Percentiles rank a stretch among this genome's conserved stretches.
Conservation (phyloP, 2,888 invertebrate genomes). For the Volucella inflata region DNA sequence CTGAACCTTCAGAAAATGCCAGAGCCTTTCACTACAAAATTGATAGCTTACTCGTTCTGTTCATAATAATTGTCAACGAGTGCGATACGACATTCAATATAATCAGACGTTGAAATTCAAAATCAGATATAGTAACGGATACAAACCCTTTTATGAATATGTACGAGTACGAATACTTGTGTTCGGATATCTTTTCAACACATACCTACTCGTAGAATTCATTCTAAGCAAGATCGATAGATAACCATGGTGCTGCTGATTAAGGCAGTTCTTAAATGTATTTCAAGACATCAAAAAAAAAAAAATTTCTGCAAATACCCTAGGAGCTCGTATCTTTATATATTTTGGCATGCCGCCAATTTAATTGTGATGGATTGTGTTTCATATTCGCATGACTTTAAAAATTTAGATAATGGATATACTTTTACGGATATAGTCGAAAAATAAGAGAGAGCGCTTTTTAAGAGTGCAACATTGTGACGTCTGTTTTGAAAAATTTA, state of each 20-base stretch:
- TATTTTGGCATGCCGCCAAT: background rate
- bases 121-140: slow-evolving; percentile 11
- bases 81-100: background rate
- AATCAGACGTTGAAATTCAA: background rate
- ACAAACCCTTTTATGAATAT: background rate
- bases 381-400: background rate
- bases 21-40: slow-evolving; percentile 62
- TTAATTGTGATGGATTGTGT: slow-evolving; percentile 52
- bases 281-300: slow-evolving; percentile 47
- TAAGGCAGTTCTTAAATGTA: slow-evolving; percentile 42
- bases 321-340: background rate
- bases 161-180: too few species aligned
- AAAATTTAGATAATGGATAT: slow-evolving; percentile 24
- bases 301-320: slow-evolving; percentile 10
- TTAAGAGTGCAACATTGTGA: slow-evolving; percentile 15
- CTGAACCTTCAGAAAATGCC: slow-evolving; percentile 52
- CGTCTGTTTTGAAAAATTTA: slow-evolving; percentile 27
- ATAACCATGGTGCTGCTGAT: slow-evolving; percentile 38
- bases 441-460: slow-evolving; percentile 5
- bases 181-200: slow-evolving; percentile 9
- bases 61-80: slow-evolving; percentile 57
- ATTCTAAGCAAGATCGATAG: slow-evolving; percentile 64
- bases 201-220: slow-evolving; percentile 28
- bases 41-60: slow-evolving; percentile 51
- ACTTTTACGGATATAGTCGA: background rate